Percentiles rank a stretch among this genome's conserved stretches.
Conservation (phyloP, 2,888 invertebrate genomes). For the Argyresthia albistria region DNA sequence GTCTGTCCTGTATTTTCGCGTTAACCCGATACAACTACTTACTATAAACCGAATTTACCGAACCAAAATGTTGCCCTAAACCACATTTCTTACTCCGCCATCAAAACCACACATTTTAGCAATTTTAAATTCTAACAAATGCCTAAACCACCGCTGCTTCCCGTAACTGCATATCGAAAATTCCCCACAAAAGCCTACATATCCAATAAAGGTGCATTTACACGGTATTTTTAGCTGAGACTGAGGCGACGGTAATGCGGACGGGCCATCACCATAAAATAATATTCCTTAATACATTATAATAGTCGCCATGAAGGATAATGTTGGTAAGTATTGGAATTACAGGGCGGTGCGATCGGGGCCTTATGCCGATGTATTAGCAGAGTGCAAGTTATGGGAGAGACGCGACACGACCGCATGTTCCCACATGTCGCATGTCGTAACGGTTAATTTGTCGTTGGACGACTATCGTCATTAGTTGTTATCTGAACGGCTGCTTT, state of each 20-base stretch:
- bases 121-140: no score
- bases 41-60: no score
- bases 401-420: background rate
- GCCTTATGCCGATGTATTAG: constrained; percentile 35
- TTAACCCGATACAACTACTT: no score
- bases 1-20: no score
- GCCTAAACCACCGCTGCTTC: no score
- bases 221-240: background rate
- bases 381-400: constrained; percentile 19
- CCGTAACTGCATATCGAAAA: constrained; percentile 1
- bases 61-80: no score
- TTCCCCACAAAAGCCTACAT: background rate
- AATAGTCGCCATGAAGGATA: constrained; percentile 66
- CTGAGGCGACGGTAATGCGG: constrained; percentile 40
- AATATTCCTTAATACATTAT: constrained; percentile 71
- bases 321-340: constrained; percentile 69
- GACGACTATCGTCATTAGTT: no score
- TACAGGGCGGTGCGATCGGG: constrained; percentile 62
- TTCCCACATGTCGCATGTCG: no score
- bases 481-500: no score
- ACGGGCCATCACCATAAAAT: constrained; percentile 55
- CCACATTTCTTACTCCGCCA: no score
- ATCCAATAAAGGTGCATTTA: constrained; percentile 26
- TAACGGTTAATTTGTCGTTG: no score
- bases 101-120: no score